Percentiles rank a stretch among this genome's conserved stretches.
Conservation (phyloP, 2,113 vertebrate species). For the Apteryx owenii region DNA sequence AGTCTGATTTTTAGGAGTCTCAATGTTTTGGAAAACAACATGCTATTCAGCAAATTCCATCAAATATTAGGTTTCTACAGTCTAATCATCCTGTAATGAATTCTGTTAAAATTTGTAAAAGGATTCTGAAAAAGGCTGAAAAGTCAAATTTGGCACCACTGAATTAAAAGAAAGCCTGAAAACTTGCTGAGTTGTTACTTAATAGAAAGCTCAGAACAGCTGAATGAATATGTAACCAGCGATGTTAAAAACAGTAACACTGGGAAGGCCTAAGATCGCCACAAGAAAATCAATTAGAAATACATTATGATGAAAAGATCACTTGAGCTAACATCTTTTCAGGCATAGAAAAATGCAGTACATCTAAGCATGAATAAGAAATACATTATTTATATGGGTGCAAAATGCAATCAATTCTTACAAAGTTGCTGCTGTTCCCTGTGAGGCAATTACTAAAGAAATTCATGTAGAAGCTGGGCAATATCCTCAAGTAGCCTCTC, state of each 20-base stretch:
- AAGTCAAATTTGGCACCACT: background rate
- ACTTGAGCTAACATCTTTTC: background rate
- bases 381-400: background rate
- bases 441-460: background rate
- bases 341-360: background rate
- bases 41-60: background rate
- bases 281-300: background rate
- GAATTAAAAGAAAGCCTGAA: background rate
- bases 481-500: background rate
- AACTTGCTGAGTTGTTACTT: background rate
- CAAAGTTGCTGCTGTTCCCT: background rate
- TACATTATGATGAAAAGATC: background rate
- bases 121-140: background rate
- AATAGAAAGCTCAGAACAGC: background rate
- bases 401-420: background rate
- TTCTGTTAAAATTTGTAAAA: background rate
- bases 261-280: background rate
- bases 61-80: background rate
- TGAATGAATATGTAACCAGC: background rate
- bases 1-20: slow-evolving; percentile 20
- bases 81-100: slow-evolving; percentile 3
- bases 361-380: background rate
- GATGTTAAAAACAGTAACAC: background rate
- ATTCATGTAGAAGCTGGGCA: background rate
- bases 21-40: slow-evolving; percentile 26